phyloP scores from a whole-genome alignment of 2,113 vertebrate species.

The Hydrolagus affinis region DNA sequence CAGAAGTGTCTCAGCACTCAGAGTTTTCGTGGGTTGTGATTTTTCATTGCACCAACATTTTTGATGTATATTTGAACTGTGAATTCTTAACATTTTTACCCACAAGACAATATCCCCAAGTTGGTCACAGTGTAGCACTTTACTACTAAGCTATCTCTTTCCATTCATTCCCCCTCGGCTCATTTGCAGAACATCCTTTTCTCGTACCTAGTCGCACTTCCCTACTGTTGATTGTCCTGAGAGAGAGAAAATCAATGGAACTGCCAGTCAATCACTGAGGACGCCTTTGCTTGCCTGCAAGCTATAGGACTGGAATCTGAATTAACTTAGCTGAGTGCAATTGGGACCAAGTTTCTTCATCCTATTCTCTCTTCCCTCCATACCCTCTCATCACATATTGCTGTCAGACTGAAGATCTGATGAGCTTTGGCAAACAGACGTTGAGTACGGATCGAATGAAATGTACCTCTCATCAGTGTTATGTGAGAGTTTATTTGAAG shows the following conservation, averaged over 20 bases:
- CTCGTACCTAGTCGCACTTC: not conserved
- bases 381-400: not conserved
- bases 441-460: not conserved
- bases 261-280: not conserved
- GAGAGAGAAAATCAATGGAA: not conserved
- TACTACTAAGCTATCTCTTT: no score
- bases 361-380: not conserved
- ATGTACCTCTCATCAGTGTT: not conserved
- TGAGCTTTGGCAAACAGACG: not conserved
- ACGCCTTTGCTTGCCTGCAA: not conserved
- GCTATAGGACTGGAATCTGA: not conserved
- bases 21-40: no score
- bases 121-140: no score
- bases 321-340: not conserved
- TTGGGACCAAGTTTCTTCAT: not conserved
- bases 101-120: no score
- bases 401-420: not conserved
- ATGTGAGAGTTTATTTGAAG: not conserved
- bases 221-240: not conserved
- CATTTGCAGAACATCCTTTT: not conserved
- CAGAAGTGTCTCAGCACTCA: no score
- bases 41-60: no score
- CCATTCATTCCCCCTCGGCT: no score
- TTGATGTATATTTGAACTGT: no score
- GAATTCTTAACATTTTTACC: no score